These are phyloP conservation scores for Rugalucina vietnamica DNA, from an alignment of 2,888 invertebrate genomes.

Conservation along the genomic window DNA sequence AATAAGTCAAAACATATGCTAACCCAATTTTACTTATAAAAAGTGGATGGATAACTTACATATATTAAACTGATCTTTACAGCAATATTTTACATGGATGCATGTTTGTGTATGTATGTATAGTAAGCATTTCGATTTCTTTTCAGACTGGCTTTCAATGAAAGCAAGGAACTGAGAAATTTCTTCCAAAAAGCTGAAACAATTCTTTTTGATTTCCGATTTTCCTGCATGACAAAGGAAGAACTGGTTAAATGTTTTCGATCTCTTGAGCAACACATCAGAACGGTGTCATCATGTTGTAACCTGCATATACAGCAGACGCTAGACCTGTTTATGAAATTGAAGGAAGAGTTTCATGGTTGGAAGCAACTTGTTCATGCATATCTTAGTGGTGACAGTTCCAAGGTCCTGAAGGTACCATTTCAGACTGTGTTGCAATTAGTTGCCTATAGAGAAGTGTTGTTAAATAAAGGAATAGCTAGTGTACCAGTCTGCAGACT, in stretches of 20 bases:
- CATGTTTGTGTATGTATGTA: too few species aligned
- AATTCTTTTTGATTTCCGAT: slow-evolving; percentile 71
- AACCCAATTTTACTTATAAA: too few species aligned
- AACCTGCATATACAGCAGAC: neutral
- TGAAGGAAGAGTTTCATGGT: slow-evolving; percentile 32
- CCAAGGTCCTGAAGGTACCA: slow-evolving; percentile 84
- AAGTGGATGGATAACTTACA: too few species aligned
- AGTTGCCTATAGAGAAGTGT: slow-evolving; percentile 86
- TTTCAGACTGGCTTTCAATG: slow-evolving; percentile 70
- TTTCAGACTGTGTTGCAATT: slow-evolving; percentile 87
- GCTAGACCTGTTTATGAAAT: slow-evolving; percentile 31
- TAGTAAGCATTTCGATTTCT: slow-evolving; percentile 6
- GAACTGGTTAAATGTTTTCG: slow-evolving; percentile 68
- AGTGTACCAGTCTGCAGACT: slow-evolving; percentile 85
- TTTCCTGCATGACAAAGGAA: slow-evolving; percentile 72
- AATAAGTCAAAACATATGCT: too few species aligned
- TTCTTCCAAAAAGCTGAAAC: slow-evolving; percentile 75
- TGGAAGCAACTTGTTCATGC: slow-evolving; percentile 63
- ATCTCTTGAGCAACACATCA: slow-evolving; percentile 34
- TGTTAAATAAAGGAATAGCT: slow-evolving; percentile 86
- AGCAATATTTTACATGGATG: too few species aligned
- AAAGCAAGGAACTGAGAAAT: slow-evolving; percentile 58
- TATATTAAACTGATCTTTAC: too few species aligned
- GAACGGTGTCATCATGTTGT: neutral
- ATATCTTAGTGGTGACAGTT: slow-evolving; percentile 62